phyloP scores from a whole-genome alignment of 2,113 vertebrate genomes.

The Brienomyrus brachyistius region DNA sequence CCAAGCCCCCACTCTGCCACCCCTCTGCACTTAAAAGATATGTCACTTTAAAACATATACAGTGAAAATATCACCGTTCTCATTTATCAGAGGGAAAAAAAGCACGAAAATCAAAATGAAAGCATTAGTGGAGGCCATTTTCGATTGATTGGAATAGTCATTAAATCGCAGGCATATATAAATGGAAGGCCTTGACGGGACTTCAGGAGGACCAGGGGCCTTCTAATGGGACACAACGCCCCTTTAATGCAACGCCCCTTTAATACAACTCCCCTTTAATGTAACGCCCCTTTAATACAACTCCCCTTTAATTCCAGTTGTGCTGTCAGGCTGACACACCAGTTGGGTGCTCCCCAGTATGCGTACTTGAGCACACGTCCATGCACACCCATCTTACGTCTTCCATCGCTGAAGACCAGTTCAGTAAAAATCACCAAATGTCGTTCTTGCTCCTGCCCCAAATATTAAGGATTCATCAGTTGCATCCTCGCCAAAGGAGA shows the following conservation, averaged over 20 bases:
- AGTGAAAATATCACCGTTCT: not conserved
- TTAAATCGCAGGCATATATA: slow-evolving; percentile 37
- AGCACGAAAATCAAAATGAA: slow-evolving; percentile 51
- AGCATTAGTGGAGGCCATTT: slow-evolving; percentile 52
- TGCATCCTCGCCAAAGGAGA: too few relatives aligned
- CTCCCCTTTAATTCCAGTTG: not conserved
- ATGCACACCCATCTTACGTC: too few relatives aligned
- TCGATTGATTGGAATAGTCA: slow-evolving; percentile 35
- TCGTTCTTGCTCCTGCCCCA: too few relatives aligned
- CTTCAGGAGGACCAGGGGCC: slow-evolving; percentile 38
- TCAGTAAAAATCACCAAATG: too few relatives aligned
- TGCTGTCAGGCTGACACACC: slow-evolving; percentile 38
- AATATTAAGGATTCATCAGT: too few relatives aligned
- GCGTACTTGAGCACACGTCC: too few relatives aligned
- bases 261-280: too few relatives aligned
- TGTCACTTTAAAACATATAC: not conserved
- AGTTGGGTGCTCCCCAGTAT: slow-evolving; percentile 17
- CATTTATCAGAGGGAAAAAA: slow-evolving; percentile 29
- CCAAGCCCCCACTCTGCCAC: not conserved
- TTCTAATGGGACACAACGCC: not conserved
- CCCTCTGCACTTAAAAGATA: not conserved
- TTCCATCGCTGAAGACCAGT: too few relatives aligned
- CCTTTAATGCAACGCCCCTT: not conserved
- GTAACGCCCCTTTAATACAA: not conserved
- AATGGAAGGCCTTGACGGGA: slow-evolving; percentile 57